Conservation (phyloP, 2,113 vertebrate genomes). For the Lichenostomus cassidix region DNA sequence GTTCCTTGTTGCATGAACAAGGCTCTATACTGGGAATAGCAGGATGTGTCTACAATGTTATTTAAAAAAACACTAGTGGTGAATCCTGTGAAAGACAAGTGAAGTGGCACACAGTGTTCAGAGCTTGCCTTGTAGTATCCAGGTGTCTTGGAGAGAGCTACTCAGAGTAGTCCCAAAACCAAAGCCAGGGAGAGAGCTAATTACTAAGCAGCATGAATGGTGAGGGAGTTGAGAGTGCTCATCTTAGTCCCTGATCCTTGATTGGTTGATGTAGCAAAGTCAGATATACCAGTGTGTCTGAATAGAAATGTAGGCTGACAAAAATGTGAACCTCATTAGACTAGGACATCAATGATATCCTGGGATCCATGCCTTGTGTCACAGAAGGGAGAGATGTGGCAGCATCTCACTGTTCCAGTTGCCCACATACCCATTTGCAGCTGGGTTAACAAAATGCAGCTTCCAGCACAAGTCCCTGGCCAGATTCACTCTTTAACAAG, state of each 20-base stretch:
- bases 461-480: background rate
- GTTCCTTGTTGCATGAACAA: background rate
- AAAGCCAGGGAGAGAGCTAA: background rate
- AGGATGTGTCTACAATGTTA: background rate
- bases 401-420: background rate
- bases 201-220: background rate
- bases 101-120: background rate
- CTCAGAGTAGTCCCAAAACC: background rate
- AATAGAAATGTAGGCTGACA: background rate
- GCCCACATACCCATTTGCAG: fast-evolving
- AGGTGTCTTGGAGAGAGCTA: background rate
- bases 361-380: fast-evolving
- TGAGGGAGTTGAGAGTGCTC: background rate
- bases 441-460: background rate
- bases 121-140: background rate
- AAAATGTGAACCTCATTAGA: background rate
- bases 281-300: background rate
- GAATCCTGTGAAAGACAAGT: background rate
- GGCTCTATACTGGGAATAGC: background rate
- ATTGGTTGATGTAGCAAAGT: background rate
- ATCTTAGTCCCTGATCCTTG: background rate
- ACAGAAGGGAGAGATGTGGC: fast-evolving
- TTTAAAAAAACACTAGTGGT: background rate
- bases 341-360: background rate
- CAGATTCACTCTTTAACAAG: background rate